Conservation (phyloP, 1,140 invertebrate species). For the Stegodyphus mimosarum region DNA sequence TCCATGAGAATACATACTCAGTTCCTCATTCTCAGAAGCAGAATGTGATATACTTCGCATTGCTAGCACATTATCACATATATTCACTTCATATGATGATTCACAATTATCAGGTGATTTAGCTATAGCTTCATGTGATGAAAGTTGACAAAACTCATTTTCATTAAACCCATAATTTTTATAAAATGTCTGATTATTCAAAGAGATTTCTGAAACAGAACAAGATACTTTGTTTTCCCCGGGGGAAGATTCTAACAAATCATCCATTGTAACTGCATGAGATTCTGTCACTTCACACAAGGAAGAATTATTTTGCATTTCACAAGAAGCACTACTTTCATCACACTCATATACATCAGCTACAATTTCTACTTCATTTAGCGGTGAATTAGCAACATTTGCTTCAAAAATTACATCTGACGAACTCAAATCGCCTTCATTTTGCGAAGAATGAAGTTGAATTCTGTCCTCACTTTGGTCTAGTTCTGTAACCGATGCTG, state of each 20-base stretch:
- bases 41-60: constrained; percentile 4
- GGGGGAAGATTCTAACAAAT: background rate
- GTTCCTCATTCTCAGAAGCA: constrained; percentile 1
- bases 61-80: constrained; percentile 8
- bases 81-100: constrained; percentile 7
- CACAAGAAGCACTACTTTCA: background rate
- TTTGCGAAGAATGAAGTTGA: background rate
- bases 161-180: constrained; percentile 1
- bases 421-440: background rate
- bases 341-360: background rate
- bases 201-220: constrained; percentile 1
- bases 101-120: constrained; percentile 21
- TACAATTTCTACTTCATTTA: constrained; percentile 2
- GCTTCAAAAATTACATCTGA: background rate
- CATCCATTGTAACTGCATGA: background rate
- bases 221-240: constrained; percentile 16
- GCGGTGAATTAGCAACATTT: background rate
- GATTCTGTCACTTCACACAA: constrained; percentile 35
- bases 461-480: background rate
- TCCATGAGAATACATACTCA: constrained; percentile 14
- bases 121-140: background rate
- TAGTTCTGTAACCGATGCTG: background rate
- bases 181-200: background rate
- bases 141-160: background rate
- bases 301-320: background rate